Conservation (phyloP, 2,113 vertebrate genomes). For the Nettapus auritus region DNA sequence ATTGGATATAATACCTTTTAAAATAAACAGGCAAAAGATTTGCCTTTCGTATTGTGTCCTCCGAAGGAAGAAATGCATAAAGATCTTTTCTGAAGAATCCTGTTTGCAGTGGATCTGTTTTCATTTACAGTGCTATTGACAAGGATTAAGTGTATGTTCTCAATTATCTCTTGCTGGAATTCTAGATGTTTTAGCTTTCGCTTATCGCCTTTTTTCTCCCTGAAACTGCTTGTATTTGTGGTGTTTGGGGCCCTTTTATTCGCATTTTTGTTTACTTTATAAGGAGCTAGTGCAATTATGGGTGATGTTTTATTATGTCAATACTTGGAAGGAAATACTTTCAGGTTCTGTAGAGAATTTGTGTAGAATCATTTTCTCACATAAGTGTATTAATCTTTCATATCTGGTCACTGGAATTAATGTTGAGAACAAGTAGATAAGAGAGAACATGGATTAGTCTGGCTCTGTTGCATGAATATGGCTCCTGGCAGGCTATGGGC, state of each 20-base stretch:
- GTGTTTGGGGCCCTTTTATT: neutral
- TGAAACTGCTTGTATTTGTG: neutral
- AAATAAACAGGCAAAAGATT: slow-evolving; percentile 73
- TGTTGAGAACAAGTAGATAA: neutral
- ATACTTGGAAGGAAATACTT: neutral
- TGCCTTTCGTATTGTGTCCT: slow-evolving; percentile 56
- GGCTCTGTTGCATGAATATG: neutral
- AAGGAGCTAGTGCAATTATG: neutral
- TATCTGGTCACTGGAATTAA: neutral
- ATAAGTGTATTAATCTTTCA: neutral
- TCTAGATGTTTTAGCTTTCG: neutral
- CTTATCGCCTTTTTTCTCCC: neutral
- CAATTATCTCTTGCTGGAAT: slow-evolving; percentile 1
- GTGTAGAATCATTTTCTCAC: neutral
- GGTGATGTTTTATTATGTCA: neutral
- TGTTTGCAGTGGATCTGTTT: slow-evolving; percentile 25
- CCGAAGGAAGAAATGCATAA: slow-evolving; percentile 4
- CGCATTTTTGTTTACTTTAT: neutral
- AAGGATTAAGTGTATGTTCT: slow-evolving; percentile 28
- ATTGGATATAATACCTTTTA: slow-evolving; percentile 72
- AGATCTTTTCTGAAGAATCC: neutral
- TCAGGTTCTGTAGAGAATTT: neutral
- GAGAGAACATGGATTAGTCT: neutral
- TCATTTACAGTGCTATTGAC: slow-evolving; percentile 19
- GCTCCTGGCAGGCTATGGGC: neutral